Base-by-base conservation (phyloP, 2,113 vertebrate genomes). In the Oceanodroma tethys region DNA sequence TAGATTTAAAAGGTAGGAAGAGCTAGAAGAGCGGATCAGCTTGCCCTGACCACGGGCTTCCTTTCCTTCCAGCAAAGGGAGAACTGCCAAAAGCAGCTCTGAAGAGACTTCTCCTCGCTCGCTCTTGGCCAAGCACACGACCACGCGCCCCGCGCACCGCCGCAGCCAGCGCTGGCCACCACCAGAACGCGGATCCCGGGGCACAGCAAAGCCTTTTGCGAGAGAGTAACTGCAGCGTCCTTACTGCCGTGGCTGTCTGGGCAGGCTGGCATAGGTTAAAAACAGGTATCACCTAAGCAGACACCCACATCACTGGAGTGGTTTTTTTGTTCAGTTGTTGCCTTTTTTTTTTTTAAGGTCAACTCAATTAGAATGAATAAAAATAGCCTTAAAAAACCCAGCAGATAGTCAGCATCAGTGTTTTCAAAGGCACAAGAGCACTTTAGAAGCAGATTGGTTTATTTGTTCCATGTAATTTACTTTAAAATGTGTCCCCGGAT, bases 391-490 rank as follows among this genome's bases (percentile, higher is more conserved):
- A 23, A 36, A 81, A 59, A 3, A 1, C 4, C 10, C 16, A 73
- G 68, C 81, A 81, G 55, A 4, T 1, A 45, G n/a, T 6, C 60
- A n/a, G 58, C 11, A 70, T 34, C 5, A 45, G 34, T 14, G 56
- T 16, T 78, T 62, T 9, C 91, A 95, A 73, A 95, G 94, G 94
- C 93, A 82, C 48, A 40, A 68, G 34, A 80, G 58, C 14, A 4
- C 71, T 86, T 90, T 0, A 82, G 82, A 89, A 96, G 55, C 95
- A 95, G 91, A 86, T 81, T 86, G 93, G 45, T 76, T 95, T 73
- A 86, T 95, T 95, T 95, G 95, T 95, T 97, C 95, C 75, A 11
- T 55, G 63, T 73, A 48, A 95, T 95, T 97, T 90, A 60, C 67
- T 86, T 38, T 56, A 56, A 40, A 86, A 91, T 45, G 86, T 5